Conservation (phyloP, 2,888 invertebrate species). For the Melitaea athalia region DNA sequence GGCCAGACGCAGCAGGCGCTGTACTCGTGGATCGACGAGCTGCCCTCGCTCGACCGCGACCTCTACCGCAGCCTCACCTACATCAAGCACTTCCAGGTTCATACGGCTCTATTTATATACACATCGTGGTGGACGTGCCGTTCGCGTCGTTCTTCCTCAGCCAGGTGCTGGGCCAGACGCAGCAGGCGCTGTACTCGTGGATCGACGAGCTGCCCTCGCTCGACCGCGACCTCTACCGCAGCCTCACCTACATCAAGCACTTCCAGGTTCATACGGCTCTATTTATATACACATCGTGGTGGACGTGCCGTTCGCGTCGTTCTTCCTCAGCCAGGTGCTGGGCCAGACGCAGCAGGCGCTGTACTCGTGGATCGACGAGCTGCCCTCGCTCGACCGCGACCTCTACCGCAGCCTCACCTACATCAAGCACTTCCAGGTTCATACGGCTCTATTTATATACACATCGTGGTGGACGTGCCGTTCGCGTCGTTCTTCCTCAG, state of each 20-base stretch:
- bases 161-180: slow-evolving; percentile 96
- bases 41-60: slow-evolving; percentile 97
- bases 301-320: slow-evolving; percentile 99
- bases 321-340: slow-evolving; percentile 97
- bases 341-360: slow-evolving; percentile 96
- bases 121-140: slow-evolving; percentile 98
- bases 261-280: slow-evolving; percentile 84
- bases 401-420: slow-evolving; percentile 97
- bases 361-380: slow-evolving; percentile 98
- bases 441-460: no score
- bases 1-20: slow-evolving; percentile 96
- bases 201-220: slow-evolving; percentile 98
- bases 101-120: no score
- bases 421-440: slow-evolving; percentile 93
- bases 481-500: slow-evolving; percentile 99
- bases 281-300: no score
- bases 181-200: slow-evolving; percentile 96
- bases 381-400: slow-evolving; percentile 97
- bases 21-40: slow-evolving; percentile 98
- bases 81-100: slow-evolving; percentile 93
- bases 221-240: slow-evolving; percentile 97
- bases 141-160: slow-evolving; percentile 99
- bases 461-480: slow-evolving; percentile 98
- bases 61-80: slow-evolving; percentile 97
- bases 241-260: slow-evolving; percentile 97